phyloP scores from a whole-genome alignment of 2,113 vertebrate genomes.

The Bothrops jararaca region DNA sequence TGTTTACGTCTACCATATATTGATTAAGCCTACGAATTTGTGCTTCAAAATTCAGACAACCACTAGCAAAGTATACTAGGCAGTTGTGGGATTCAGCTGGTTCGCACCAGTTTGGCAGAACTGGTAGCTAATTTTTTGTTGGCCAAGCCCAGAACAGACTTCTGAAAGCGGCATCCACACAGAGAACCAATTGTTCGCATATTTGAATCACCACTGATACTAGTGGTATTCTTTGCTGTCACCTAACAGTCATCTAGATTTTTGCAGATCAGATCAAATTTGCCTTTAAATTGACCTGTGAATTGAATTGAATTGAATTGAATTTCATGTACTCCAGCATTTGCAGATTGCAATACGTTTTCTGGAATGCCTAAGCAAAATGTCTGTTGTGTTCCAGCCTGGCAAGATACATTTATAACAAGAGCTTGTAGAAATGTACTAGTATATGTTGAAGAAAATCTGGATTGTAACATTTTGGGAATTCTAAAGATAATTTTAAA shows the following conservation, averaged over 20 bases:
- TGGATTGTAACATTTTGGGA: not conserved
- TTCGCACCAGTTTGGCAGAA: too few relatives aligned
- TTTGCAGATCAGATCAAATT: not conserved
- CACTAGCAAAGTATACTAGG: not conserved
- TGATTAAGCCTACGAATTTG: not conserved
- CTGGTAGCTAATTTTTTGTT: too few relatives aligned
- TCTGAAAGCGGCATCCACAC: too few relatives aligned
- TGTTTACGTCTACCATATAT: not conserved
- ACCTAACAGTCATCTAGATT: not conserved
- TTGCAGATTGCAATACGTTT: conserved; percentile 15
- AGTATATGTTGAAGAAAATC: not conserved
- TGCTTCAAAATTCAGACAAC: not conserved
- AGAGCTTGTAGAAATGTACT: not conserved
- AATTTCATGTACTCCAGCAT: conserved; percentile 18
- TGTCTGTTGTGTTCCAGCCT: not conserved
- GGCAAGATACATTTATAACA: not conserved
- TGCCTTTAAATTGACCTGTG: conserved; percentile 15
- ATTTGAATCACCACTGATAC: too few relatives aligned
- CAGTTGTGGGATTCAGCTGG: too few relatives aligned
- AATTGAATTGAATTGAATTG: not conserved
- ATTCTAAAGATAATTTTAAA: not conserved
- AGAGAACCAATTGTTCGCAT: too few relatives aligned
- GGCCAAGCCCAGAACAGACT: too few relatives aligned
- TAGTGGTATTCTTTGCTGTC: not conserved
- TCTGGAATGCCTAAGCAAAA: not conserved